Evolutionary conservation across 2,797 vertebrate species (phyloP).

Genomic region (Lepus townsendii): DNA sequence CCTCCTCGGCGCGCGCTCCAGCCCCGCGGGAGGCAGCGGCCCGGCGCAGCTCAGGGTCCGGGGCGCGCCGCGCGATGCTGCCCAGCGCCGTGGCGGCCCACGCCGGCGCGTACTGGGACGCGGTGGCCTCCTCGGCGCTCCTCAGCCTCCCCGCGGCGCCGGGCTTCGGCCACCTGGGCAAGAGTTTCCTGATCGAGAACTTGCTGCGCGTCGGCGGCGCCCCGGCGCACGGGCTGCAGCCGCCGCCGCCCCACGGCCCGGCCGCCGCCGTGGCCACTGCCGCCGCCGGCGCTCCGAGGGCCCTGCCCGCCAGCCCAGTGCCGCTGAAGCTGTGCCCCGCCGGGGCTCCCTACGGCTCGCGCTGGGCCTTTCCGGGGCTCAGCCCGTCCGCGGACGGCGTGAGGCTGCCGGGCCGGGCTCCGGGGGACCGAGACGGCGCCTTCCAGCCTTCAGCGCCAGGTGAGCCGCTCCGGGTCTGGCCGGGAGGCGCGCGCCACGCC

Average conservation of each 20-base stretch:
- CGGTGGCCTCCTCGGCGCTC: slow-evolving; percentile 90
- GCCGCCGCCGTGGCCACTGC: neutral
- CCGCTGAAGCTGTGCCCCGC: slow-evolving; percentile 86
- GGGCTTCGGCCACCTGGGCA: slow-evolving; percentile 94
- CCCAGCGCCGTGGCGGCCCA: slow-evolving; percentile 68
- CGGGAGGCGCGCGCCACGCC: neutral
- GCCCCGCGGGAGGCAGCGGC: neutral
- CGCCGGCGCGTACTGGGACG: slow-evolving; percentile 86
- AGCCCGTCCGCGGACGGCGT: slow-evolving; percentile 77
- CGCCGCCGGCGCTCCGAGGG: slow-evolving; percentile 56
- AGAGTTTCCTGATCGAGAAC: slow-evolving; percentile 97
- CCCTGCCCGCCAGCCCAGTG: slow-evolving; percentile 81
- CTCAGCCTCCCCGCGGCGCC: slow-evolving; percentile 87
- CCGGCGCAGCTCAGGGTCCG: neutral
- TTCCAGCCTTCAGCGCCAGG: slow-evolving; percentile 86
- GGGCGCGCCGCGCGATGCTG: slow-evolving; percentile 67
- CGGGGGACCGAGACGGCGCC: slow-evolving; percentile 62
- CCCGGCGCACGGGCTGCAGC: slow-evolving; percentile 81
- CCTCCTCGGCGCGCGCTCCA: neutral
- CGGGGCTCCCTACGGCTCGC: slow-evolving; percentile 87
- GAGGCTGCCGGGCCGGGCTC: slow-evolving; percentile 68
- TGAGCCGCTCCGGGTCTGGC: slow-evolving; percentile 78
- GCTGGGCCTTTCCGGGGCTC: slow-evolving; percentile 90
- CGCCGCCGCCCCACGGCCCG: slow-evolving; percentile 86
- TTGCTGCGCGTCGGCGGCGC: slow-evolving; percentile 90